Conservation (phyloP, 2,113 vertebrate genomes). For the Clupea harengus region DNA sequence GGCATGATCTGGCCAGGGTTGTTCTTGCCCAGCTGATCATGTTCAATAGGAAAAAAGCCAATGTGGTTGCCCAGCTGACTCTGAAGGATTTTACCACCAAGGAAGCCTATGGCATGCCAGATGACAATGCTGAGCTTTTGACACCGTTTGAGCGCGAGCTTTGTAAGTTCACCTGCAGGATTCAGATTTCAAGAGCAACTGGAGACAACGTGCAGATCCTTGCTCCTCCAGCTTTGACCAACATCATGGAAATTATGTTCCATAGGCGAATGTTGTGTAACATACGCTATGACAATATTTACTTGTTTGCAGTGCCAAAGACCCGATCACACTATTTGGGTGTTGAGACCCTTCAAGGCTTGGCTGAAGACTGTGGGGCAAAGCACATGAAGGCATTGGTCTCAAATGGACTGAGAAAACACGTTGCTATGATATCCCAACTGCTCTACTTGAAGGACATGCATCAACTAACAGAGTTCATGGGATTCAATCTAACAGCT, state of each 20-base stretch:
- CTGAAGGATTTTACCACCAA: background rate
- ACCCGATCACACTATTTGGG: background rate
- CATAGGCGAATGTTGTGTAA: background rate
- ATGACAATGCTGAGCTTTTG: background rate
- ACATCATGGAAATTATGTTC: background rate
- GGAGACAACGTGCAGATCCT: background rate
- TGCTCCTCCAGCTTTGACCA: background rate
- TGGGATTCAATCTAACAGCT: background rate
- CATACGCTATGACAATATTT: background rate
- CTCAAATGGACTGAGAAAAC: background rate
- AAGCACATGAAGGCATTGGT: background rate
- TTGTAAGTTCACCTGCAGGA: background rate
- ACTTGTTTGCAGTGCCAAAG: background rate
- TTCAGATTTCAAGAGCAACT: background rate
- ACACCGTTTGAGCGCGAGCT: constrained; percentile 1
- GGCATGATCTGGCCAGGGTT: background rate
- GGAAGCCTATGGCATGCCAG: background rate
- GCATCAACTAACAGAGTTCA: background rate
- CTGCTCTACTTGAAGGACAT: constrained; percentile 3
- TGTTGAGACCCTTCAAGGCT: background rate
- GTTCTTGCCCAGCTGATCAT: background rate
- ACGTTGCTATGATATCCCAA: background rate
- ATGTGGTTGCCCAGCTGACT: background rate
- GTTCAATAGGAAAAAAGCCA: background rate
- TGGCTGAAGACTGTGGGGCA: background rate